Conservation (phyloP, 2,888 invertebrate species). For the Brachyptera putata region DNA sequence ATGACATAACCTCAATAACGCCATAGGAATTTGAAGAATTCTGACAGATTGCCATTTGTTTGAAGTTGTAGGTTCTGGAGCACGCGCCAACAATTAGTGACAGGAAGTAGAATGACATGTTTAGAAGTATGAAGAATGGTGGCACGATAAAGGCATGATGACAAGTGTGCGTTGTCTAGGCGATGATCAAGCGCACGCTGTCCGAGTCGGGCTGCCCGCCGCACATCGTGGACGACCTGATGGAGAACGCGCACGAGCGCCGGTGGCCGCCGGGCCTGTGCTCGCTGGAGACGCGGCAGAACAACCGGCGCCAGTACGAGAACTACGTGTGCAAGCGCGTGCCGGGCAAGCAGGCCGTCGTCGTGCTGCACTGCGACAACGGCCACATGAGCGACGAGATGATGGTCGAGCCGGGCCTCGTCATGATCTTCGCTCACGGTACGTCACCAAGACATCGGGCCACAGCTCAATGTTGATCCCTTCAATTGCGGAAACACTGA, state of each 20-base stretch:
- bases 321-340: constrained; percentile 92
- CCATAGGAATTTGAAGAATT: no score
- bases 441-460: no score
- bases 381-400: constrained; percentile 92
- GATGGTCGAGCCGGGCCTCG: constrained; percentile 93
- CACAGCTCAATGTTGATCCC: no score
- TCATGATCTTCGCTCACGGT: constrained; percentile 98
- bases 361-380: constrained; percentile 92
- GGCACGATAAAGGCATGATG: no score
- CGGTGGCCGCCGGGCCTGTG: constrained; percentile 92
- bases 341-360: constrained; percentile 92
- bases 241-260: constrained; percentile 96
- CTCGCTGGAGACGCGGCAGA: constrained; percentile 89
- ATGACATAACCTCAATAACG: no score
- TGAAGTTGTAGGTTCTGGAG: no score
- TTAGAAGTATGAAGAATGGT: no score
- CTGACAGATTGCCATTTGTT: no score
- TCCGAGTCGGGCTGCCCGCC: constrained; percentile 93
- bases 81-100: no score
- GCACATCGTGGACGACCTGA: constrained; percentile 88
- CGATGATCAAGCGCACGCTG: constrained; percentile 88
- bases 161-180: no score
- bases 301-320: constrained; percentile 88
- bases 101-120: no score
- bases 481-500: no score